phyloP scores from a whole-genome alignment of 2,888 invertebrate species.

The Odontothrips loti region DNA sequence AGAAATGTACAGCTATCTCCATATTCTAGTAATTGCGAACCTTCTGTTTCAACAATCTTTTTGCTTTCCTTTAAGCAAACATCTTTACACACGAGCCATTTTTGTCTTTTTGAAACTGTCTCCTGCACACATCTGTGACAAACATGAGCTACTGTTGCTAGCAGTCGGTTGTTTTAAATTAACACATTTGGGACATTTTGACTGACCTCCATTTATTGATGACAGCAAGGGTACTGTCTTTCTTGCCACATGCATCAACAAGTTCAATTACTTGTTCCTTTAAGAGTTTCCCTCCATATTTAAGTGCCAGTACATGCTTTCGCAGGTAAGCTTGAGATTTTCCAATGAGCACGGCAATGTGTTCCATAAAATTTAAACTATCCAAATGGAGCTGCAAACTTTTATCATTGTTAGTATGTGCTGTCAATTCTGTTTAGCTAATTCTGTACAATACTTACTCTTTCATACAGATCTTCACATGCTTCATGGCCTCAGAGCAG shows the following conservation, averaged over 20 bases:
- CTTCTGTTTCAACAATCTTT: not conserved
- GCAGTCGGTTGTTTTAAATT: no score
- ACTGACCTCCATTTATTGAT: not conserved
- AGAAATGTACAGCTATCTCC: not conserved
- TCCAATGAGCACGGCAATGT: not conserved
- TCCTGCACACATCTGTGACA: not conserved
- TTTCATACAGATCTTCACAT: not conserved
- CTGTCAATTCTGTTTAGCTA: no score
- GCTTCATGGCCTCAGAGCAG: not conserved
- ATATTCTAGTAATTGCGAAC: not conserved
- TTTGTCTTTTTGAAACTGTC: not conserved
- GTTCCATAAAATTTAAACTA: not conserved
- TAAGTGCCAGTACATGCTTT: not conserved
- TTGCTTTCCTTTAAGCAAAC: not conserved
- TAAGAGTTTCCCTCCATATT: not conserved
- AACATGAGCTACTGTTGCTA: not conserved
- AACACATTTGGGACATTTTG: no score
- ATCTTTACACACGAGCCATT: not conserved
- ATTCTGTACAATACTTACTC: not conserved
- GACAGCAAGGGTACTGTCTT: not conserved
- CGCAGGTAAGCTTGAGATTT: not conserved
- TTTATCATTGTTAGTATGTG: not conserved
- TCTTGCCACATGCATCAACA: not conserved
- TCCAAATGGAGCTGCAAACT: constrained; percentile 10
- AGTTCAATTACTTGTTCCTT: not conserved